phyloP scores from a whole-genome alignment of 2,797 vertebrate genomes.

The Eospalax fontanierii region DNA sequence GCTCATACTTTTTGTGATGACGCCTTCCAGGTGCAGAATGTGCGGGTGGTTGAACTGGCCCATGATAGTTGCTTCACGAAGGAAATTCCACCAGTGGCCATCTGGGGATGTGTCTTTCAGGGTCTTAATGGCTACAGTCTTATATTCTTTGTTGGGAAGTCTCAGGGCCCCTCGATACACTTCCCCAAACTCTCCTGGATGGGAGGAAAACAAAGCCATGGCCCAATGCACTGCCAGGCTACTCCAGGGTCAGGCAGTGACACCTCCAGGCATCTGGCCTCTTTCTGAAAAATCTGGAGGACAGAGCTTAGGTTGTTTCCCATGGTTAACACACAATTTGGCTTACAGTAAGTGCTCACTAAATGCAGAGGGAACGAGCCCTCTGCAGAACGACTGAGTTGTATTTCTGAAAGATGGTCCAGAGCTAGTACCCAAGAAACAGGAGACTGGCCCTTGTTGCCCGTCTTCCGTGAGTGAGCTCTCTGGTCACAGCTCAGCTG shows the following conservation, averaged over 20 bases:
- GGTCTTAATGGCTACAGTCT: conserved; percentile 90
- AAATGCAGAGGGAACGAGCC: accelerated
- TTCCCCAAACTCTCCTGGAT: conserved; percentile 91
- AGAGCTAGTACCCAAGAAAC: background rate
- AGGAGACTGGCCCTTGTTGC: background rate
- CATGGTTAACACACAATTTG: too few species aligned
- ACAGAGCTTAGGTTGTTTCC: background rate
- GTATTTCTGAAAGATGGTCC: background rate
- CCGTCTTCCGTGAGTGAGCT: background rate
- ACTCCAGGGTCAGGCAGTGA: background rate
- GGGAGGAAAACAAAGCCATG: conserved; percentile 57
- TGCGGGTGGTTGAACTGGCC: conserved; percentile 97
- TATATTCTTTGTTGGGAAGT: conserved; percentile 86
- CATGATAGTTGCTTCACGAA: conserved; percentile 97
- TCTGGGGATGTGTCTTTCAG: conserved; percentile 90
- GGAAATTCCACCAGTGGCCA: conserved; percentile 95
- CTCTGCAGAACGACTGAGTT: accelerated
- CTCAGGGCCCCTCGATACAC: conserved; percentile 90
- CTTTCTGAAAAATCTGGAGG: conserved; percentile 45
- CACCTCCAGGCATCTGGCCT: conserved; percentile 58
- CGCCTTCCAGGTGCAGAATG: conserved; percentile 90
- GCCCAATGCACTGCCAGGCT: background rate
- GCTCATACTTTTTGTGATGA: conserved; percentile 90
- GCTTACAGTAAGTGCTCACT: background rate
- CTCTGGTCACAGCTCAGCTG: background rate